These are phyloP conservation scores for Sogatella furcifera DNA, from an alignment of 1,140 invertebrate species.

Conservation along the genomic window DNA sequence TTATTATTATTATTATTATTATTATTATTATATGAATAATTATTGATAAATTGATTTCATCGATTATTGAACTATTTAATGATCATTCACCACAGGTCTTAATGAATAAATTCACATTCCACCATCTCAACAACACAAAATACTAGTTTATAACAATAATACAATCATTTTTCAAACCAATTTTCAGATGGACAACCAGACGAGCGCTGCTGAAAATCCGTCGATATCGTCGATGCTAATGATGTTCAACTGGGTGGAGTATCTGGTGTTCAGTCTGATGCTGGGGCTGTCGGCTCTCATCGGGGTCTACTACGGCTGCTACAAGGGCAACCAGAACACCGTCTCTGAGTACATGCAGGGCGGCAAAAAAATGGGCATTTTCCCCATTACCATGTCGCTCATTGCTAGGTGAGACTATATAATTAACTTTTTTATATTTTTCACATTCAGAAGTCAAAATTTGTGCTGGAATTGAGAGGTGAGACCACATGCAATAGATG, in stretches of 20 bases:
- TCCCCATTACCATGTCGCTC: constrained; percentile 72
- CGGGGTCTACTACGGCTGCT: constrained; percentile 61
- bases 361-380: constrained; percentile 54
- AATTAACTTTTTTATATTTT: too few species aligned
- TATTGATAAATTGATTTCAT: too few species aligned
- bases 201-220: neutral
- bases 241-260: constrained; percentile 41
- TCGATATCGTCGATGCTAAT: neutral
- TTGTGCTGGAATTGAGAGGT: too few species aligned
- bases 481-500: too few species aligned
- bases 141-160: neutral
- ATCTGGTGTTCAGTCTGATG: constrained; percentile 46
- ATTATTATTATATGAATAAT: too few species aligned
- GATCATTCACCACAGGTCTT: too few species aligned
- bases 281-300: constrained; percentile 44
- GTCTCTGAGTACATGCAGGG: constrained; percentile 60
- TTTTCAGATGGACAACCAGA: neutral
- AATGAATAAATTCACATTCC: too few species aligned
- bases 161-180: neutral
- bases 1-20: too few species aligned
- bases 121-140: too few species aligned
- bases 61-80: too few species aligned
- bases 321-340: constrained; percentile 38
- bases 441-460: too few species aligned
- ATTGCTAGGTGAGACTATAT: constrained; percentile 53